These are phyloP conservation scores for Sericinus montela DNA, from an alignment of 2,888 invertebrate genomes.

Conservation along the genomic window DNA sequence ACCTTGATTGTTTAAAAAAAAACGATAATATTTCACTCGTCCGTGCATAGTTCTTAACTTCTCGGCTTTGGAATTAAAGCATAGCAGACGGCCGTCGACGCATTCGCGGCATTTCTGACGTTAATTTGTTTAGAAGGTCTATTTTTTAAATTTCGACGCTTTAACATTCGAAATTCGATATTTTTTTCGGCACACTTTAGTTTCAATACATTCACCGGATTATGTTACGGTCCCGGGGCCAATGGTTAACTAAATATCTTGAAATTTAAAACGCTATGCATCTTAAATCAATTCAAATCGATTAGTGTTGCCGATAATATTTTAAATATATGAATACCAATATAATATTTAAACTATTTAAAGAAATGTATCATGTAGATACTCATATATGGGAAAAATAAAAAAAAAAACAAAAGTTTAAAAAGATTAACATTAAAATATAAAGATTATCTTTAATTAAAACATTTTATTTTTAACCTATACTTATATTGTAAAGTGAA, in stretches of 20 bases:
- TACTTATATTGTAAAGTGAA: too few species aligned
- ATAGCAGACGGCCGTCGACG: constrained; percentile 41
- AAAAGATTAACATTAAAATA: too few species aligned
- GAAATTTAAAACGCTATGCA: constrained; percentile 1
- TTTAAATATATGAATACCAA: too few species aligned
- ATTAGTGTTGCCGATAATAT: neutral
- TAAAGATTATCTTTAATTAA: too few species aligned
- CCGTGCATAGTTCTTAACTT: neutral
- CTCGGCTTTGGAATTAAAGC: constrained; percentile 22
- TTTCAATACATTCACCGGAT: neutral
- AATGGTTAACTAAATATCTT: constrained; percentile 1
- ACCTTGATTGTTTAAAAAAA: neutral
- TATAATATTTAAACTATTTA: too few species aligned
- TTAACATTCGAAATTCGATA: constrained; percentile 11
- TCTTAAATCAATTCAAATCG: constrained; percentile 1
- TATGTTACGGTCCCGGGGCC: constrained; percentile 2
- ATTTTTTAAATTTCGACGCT: constrained; percentile 32
- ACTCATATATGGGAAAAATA: too few species aligned
- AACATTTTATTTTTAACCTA: too few species aligned
- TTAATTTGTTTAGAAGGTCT: constrained; percentile 49
- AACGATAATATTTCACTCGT: neutral
- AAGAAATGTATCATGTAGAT: too few species aligned
- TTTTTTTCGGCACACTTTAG: constrained; percentile 7
- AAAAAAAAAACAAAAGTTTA: too few species aligned
- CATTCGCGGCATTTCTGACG: constrained; percentile 44